These are phyloP conservation scores for Nymphicus hollandicus DNA, from an alignment of 2,113 vertebrate species.

Conservation along the genomic window DNA sequence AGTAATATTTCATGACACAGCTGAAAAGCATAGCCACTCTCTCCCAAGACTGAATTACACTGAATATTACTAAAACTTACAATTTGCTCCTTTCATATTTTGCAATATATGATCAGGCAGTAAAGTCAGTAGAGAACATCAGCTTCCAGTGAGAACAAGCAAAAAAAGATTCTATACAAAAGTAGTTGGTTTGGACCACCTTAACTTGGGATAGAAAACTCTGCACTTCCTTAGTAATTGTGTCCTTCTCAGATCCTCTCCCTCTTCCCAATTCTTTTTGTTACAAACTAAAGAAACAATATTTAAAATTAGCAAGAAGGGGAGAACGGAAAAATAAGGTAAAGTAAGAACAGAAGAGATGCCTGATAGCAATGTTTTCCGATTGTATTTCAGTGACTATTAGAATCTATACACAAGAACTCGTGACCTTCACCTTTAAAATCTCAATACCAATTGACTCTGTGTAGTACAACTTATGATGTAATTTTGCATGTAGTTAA, in stretches of 20 bases:
- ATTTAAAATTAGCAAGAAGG: not conserved
- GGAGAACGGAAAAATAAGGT: not conserved
- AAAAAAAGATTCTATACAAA: not conserved
- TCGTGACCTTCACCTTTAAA: not conserved
- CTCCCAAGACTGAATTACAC: not conserved
- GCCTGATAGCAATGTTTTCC: not conserved
- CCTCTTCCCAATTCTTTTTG: not conserved
- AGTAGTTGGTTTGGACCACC: not conserved
- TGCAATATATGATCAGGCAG: not conserved
- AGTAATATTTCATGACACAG: conserved; percentile 18
- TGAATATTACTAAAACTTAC: not conserved
- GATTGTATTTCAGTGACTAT: not conserved
- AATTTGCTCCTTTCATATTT: not conserved
- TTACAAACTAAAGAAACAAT: not conserved
- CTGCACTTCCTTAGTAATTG: not conserved
- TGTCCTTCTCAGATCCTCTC: not conserved
- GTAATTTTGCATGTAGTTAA: no score
- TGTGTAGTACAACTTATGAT: no score
- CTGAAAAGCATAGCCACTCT: conserved; percentile 14
- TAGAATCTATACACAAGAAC: not conserved
- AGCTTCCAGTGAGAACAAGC: not conserved
- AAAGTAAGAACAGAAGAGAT: not conserved
- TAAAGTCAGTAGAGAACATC: not conserved
- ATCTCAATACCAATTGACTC: not conserved
- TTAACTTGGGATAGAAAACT: not conserved